Conservation (phyloP, 2,888 invertebrate genomes). For the Metopia argyrocephala region DNA sequence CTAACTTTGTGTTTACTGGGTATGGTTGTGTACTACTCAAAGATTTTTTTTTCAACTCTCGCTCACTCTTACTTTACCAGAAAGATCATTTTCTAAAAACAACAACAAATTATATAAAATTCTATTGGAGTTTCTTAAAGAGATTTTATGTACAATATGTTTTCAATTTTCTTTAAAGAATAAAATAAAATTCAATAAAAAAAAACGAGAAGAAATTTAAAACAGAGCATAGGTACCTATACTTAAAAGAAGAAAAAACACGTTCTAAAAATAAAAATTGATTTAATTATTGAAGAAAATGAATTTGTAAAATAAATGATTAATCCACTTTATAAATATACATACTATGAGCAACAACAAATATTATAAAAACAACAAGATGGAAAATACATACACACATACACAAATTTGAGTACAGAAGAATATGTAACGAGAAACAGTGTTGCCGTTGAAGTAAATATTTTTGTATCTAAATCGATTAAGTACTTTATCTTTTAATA, state of each 20-base stretch:
- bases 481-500: too few relatives aligned
- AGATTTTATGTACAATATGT: constrained; percentile 19
- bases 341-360: constrained; percentile 19
- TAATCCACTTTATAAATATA: constrained; percentile 58
- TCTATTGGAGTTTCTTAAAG: constrained; percentile 45
- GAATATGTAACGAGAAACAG: constrained; percentile 32
- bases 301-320: constrained; percentile 58
- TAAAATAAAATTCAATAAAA: constrained; percentile 13
- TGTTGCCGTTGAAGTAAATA: too few relatives aligned
- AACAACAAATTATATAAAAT: constrained; percentile 17
- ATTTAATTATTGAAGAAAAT: constrained; percentile 59
- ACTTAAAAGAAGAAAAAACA: constrained; percentile 27
- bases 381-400: constrained; percentile 9
- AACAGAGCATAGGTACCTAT: not conserved
- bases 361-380: constrained; percentile 5
- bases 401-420: constrained; percentile 3
- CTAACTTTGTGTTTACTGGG: too few relatives aligned
- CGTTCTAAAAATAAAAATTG: constrained; percentile 63
- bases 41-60: not conserved
- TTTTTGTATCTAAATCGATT: too few relatives aligned
- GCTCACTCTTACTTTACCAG: not conserved
- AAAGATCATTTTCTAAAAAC: constrained; percentile 32
- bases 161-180: constrained; percentile 15
- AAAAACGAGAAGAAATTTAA: not conserved
- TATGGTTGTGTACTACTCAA: too few relatives aligned